A percentile compares a stretch with the other conserved stretches of the same genome.
These are phyloP conservation scores for Pelvicachromis taeniatus DNA, from an alignment of 2,113 vertebrate genomes.

Conservation along the genomic window DNA sequence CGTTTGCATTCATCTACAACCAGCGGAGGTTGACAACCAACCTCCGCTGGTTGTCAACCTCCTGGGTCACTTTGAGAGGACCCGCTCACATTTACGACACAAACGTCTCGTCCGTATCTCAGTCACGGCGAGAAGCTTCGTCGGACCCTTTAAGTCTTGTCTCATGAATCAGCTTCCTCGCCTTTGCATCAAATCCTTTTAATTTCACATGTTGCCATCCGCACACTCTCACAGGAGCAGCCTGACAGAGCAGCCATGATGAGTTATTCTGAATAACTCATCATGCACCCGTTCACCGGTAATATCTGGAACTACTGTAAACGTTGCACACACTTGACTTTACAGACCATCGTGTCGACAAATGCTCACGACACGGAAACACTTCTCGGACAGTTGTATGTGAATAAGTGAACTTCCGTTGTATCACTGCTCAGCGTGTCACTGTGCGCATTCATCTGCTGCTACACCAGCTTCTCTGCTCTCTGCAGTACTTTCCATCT, in stretches of 20 bases:
- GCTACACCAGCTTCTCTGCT: background rate
- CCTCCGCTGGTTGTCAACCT: background rate
- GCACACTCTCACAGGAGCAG: background rate
- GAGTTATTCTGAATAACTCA: background rate
- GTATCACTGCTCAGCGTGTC: background rate
- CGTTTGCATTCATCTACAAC: too few relatives aligned
- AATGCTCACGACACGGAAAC: background rate
- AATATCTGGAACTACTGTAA: background rate
- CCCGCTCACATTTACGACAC: background rate
- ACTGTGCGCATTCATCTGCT: background rate
- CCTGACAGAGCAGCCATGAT: background rate
- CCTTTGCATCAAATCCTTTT: background rate
- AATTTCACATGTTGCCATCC: background rate
- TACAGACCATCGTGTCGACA: background rate
- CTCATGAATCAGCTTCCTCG: background rate
- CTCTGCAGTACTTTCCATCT: background rate
- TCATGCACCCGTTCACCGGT: background rate
- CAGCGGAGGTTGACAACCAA: too few relatives aligned
- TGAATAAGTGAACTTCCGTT: background rate
- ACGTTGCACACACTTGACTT: background rate
- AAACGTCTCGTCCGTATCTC: background rate
- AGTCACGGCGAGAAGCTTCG: background rate
- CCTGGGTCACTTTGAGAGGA: background rate
- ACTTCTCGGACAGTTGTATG: background rate
- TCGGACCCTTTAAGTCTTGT: background rate